Evolutionary conservation across 2,888 invertebrate species (phyloP).

Genomic region (Tenthredo amoena): DNA sequence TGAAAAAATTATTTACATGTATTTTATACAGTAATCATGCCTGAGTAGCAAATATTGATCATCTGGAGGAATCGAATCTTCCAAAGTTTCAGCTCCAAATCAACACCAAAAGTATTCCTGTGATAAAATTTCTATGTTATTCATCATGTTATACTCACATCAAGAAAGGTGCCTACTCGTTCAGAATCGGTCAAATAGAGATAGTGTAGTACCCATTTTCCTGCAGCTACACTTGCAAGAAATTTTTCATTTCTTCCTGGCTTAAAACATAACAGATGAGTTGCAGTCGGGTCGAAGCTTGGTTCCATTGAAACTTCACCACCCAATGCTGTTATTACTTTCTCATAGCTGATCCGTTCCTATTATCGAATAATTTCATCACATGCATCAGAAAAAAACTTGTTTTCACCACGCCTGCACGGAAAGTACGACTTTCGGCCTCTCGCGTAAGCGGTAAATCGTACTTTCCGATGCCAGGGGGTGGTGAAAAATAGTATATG

Average conservation of each 20-base stretch:
- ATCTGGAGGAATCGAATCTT: too few relatives aligned
- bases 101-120: background rate
- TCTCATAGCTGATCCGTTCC: conserved; percentile 80
- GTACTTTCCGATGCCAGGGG: too few relatives aligned
- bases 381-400: background rate
- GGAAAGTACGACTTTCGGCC: too few relatives aligned
- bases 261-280: conserved; percentile 89
- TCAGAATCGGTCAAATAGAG: conserved; percentile 87
- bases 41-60: too few relatives aligned
- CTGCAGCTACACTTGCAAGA: conserved; percentile 91
- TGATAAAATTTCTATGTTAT: background rate
- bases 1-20: conserved; percentile 47
- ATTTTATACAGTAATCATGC: too few relatives aligned
- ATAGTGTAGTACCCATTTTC: conserved; percentile 93
- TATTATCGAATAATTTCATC: conserved; percentile 61
- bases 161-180: conserved; percentile 82
- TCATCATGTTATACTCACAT: conserved; percentile 78
- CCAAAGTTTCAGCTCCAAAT: background rate
- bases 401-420: background rate
- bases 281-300: conserved; percentile 83
- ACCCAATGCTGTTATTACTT: conserved; percentile 82
- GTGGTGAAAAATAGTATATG: too few relatives aligned
- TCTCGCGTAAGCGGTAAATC: too few relatives aligned
- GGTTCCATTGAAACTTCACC: conserved; percentile 82
- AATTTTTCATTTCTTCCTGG: conserved; percentile 92